phyloP scores from a whole-genome alignment of 2,888 invertebrate genomes.

The Agonopterix arenella region DNA sequence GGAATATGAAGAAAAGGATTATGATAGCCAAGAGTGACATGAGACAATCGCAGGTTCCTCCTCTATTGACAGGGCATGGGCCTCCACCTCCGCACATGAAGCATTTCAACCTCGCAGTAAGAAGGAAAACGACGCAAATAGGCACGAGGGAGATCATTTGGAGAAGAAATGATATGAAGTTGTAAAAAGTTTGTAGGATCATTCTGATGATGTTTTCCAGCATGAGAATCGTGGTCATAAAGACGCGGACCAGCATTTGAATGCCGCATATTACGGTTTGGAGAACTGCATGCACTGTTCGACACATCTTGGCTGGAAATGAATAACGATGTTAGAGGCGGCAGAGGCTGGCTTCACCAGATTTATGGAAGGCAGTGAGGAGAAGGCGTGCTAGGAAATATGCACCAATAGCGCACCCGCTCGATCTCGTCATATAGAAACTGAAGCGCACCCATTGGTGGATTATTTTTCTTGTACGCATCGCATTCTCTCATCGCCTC shows the following conservation, averaged over 20 bases:
- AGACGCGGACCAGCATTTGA: slow-evolving; percentile 57
- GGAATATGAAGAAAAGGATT: slow-evolving; percentile 49
- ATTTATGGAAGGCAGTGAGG: too few relatives aligned
- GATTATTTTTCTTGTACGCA: too few relatives aligned
- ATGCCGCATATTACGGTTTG: slow-evolving; percentile 48
- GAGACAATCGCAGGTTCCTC: slow-evolving; percentile 51
- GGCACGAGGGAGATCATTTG: slow-evolving; percentile 58
- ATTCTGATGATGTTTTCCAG: slow-evolving; percentile 56
- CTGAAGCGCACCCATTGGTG: too few relatives aligned
- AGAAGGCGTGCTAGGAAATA: too few relatives aligned
- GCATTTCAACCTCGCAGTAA: slow-evolving; percentile 49
- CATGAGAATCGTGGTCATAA: slow-evolving; percentile 61
- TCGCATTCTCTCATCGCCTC: too few relatives aligned
- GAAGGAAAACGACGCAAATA: slow-evolving; percentile 50
- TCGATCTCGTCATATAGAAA: too few relatives aligned
- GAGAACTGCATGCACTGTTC: slow-evolving; percentile 45
- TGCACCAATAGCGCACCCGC: too few relatives aligned
- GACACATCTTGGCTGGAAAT: slow-evolving; percentile 42
- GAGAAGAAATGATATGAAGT: slow-evolving; percentile 53
- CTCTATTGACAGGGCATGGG: slow-evolving; percentile 44
- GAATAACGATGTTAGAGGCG: too few relatives aligned
- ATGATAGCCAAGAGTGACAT: slow-evolving; percentile 47
- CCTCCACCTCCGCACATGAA: slow-evolving; percentile 60
- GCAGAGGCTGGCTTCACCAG: too few relatives aligned
- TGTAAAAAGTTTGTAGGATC: slow-evolving; percentile 56